These are phyloP conservation scores for Tachyglossus aculeatus DNA, from an alignment of 2,797 vertebrate genomes.

Conservation along the genomic window DNA sequence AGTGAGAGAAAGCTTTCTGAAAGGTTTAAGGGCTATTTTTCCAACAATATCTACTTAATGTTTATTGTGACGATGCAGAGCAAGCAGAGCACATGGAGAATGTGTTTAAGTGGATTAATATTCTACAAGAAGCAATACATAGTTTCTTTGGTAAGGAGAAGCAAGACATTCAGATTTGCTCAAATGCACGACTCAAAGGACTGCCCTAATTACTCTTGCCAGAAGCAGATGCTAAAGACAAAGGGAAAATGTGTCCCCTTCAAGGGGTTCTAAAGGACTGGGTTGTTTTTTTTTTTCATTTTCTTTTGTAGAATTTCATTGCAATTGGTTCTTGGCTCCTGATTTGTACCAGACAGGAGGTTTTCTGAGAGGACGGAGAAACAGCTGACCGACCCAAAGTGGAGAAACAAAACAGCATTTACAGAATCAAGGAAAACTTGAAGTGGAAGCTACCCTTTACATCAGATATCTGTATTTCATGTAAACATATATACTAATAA, in stretches of 20 bases:
- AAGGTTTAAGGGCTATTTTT: constrained; percentile 4
- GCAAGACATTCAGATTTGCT: background rate
- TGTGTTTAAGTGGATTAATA: constrained; percentile 7
- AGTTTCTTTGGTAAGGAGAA: background rate
- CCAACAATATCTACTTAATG: constrained; percentile 8
- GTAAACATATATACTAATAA: too few relatives aligned
- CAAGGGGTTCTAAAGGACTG: background rate
- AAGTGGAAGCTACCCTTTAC: too few relatives aligned
- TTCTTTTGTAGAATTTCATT: too few relatives aligned
- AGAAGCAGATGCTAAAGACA: background rate
- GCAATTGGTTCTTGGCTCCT: too few relatives aligned
- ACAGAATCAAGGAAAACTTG: too few relatives aligned
- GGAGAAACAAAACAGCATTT: too few relatives aligned
- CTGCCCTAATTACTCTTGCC: background rate
- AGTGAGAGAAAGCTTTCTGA: constrained; percentile 36
- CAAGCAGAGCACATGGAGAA: background rate
- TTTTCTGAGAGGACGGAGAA: too few relatives aligned
- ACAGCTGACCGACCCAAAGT: too few relatives aligned
- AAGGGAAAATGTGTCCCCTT: background rate
- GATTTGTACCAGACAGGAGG: too few relatives aligned
- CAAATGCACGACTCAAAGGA: background rate
- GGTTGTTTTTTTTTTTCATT: too few relatives aligned
- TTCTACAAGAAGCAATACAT: background rate
- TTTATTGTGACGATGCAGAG: background rate
- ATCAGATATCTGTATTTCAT: too few relatives aligned